phyloP scores from a whole-genome alignment of 2,888 invertebrate genomes.

The Lutraria lutraria region DNA sequence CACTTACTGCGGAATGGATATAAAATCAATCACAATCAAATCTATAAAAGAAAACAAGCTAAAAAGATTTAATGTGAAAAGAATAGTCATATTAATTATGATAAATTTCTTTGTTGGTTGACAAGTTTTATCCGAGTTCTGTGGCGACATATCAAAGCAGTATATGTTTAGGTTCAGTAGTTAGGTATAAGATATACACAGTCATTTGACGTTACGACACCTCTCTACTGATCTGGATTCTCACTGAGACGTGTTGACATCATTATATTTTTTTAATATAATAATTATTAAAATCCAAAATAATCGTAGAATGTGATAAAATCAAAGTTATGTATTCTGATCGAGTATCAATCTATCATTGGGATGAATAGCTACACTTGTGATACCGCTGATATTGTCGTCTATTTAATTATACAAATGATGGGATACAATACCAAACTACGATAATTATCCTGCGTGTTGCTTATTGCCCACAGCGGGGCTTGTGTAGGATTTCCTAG shows the following conservation, averaged over 20 bases:
- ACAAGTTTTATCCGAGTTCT: no score
- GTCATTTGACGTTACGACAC: no score
- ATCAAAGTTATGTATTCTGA: conserved; percentile 9
- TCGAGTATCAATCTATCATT: background rate
- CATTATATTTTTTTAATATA: background rate
- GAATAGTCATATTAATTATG: background rate
- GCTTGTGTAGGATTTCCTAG: conserved; percentile 22
- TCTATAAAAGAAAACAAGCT: background rate
- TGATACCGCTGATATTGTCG: background rate
- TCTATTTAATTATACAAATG: conserved; percentile 42
- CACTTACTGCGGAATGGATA: conserved; percentile 18
- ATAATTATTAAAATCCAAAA: conserved; percentile 5
- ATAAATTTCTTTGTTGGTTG: no score
- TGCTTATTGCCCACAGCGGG: conserved; percentile 38
- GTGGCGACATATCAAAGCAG: no score
- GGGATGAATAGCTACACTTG: background rate
- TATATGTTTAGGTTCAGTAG: no score
- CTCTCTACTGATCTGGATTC: background rate
- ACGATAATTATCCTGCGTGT: conserved; percentile 28
- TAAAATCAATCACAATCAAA: background rate
- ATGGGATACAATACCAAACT: conserved; percentile 37
- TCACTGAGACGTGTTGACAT: background rate
- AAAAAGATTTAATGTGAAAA: background rate
- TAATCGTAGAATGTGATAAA: background rate
- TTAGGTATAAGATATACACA: no score